phyloP scores from a whole-genome alignment of 2,888 invertebrate genomes.

The Epistrophe eligans region DNA sequence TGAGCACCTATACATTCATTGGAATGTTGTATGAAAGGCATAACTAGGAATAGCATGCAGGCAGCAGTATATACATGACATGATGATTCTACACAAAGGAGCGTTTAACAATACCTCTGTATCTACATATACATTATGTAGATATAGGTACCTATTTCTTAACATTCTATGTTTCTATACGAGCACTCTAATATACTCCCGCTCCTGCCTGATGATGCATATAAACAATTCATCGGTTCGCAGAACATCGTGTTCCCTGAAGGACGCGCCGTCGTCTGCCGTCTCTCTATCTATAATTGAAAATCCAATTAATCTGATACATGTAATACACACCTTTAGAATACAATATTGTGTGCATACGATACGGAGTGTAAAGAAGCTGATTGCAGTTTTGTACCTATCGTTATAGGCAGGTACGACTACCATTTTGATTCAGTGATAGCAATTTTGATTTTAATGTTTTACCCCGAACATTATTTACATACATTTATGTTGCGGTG shows the following conservation, averaged over 20 bases:
- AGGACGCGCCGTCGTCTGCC: slow-evolving; percentile 44
- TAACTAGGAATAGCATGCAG: not conserved
- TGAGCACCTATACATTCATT: slow-evolving; percentile 33
- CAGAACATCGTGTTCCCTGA: slow-evolving; percentile 64
- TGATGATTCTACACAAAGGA: slow-evolving; percentile 57
- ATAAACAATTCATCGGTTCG: slow-evolving; percentile 76
- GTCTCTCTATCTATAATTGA: slow-evolving; percentile 72
- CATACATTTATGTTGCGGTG: not conserved
- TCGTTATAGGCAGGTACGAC: not conserved
- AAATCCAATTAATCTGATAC: slow-evolving; percentile 76
- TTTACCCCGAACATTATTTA: not conserved
- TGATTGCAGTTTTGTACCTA: slow-evolving; percentile 32
- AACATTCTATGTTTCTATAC: slow-evolving; percentile 21
- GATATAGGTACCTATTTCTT: not conserved
- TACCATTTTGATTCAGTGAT: slow-evolving; percentile 10
- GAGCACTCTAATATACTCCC: slow-evolving; percentile 37
- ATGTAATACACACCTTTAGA: slow-evolving; percentile 65
- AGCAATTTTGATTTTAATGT: not conserved
- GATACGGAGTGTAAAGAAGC: slow-evolving; percentile 22
- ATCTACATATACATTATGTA: too few species aligned
- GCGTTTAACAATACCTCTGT: slow-evolving; percentile 42
- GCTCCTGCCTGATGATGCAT: slow-evolving; percentile 57
- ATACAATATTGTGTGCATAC: slow-evolving; percentile 17
- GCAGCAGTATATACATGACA: slow-evolving; percentile 3
- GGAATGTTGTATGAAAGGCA: not conserved